These are phyloP conservation scores for Paralichthys olivaceus DNA, from an alignment of 2,113 vertebrate genomes.

Conservation along the genomic window DNA sequence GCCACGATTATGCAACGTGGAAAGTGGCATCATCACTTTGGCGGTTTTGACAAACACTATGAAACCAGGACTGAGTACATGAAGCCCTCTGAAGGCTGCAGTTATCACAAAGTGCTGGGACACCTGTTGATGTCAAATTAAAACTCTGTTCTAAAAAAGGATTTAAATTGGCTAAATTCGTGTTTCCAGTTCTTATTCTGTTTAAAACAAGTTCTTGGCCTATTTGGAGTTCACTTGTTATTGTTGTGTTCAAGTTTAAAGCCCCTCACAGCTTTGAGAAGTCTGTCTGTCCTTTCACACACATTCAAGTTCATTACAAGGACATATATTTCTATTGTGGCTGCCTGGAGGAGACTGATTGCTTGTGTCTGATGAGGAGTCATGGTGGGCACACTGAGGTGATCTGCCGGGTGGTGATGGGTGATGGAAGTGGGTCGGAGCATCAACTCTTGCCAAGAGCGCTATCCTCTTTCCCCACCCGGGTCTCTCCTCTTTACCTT, in stretches of 20 bases:
- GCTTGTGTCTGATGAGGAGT: conserved; percentile 21
- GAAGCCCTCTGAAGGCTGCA: not conserved
- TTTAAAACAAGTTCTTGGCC: not conserved
- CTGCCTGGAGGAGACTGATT: conserved; percentile 27
- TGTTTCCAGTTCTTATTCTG: not conserved
- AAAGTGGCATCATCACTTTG: conserved; percentile 27
- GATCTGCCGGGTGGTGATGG: conserved; percentile 19
- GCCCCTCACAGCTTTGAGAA: conserved; percentile 3
- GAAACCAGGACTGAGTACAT: not conserved
- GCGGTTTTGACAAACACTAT: not conserved
- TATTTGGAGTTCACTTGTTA: not conserved
- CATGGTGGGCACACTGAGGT: not conserved
- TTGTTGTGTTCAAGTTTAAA: not conserved
- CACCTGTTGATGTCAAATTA: conserved; percentile 46
- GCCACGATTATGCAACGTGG: conserved; percentile 64
- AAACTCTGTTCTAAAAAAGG: not conserved
- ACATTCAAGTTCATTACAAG: not conserved
- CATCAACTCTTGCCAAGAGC: conserved; percentile 55
- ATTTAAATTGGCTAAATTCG: not conserved
- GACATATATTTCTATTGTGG: not conserved
- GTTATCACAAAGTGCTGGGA: not conserved
- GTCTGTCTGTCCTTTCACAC: conserved; percentile 7
- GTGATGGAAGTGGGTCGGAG: conserved; percentile 47
- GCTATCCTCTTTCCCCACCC: conserved; percentile 55
- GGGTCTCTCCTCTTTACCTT: conserved; percentile 71